Base-by-base conservation (phyloP, 2,888 invertebrate species). In the Drosophila meridionalis region DNA sequence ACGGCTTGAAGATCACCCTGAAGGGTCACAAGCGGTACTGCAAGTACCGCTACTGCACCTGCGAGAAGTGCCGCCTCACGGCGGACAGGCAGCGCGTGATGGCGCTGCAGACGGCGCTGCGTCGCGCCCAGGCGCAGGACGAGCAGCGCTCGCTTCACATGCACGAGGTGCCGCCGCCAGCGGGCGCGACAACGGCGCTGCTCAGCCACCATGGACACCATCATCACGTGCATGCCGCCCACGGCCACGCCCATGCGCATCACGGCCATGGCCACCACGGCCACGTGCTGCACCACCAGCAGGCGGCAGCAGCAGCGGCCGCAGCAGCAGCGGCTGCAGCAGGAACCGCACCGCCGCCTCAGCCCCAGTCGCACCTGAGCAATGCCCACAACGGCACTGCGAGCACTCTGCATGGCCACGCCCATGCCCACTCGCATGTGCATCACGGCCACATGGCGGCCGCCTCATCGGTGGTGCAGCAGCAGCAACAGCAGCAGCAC, bases 11-110 rank as follows among this genome's bases (percentile, higher is more conserved):
- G 93, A 96, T 97, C 81, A 96, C 96, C 93, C 94, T 98, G 78
- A 98, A 97, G 93, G 98, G 97, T 20, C 98, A 98, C 94, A 98
- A 98, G 93, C 95, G 97, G 38, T 98, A 97, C 94, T 99, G 98
- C 94, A 95, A 95, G 90, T 98, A 95, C 93, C 96, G 97, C 77
- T 94, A 95, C 91, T 98, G 98, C 93, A 95, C 94, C 73, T 98
- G 98, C 93, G 96, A 96, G 80, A 97, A 97, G 94, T 98, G 98
- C 92, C 95, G 96, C 74, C 94, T 97, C 68, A 98, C 98, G 0
- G 96, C 97, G 0, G 97, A 98, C 90, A 94, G 98, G 55, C 98
- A 98, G 93, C 94, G 96, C 26, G 97, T 98, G 68, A 98, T 98
- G 98, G 98, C 98, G 69, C 94, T 95, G 90, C 97, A 98, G 94